A percentile compares a stretch with the other conserved stretches of the same genome.
phyloP scores from a whole-genome alignment of 2,888 invertebrate species.

The Xylophagus ater region DNA sequence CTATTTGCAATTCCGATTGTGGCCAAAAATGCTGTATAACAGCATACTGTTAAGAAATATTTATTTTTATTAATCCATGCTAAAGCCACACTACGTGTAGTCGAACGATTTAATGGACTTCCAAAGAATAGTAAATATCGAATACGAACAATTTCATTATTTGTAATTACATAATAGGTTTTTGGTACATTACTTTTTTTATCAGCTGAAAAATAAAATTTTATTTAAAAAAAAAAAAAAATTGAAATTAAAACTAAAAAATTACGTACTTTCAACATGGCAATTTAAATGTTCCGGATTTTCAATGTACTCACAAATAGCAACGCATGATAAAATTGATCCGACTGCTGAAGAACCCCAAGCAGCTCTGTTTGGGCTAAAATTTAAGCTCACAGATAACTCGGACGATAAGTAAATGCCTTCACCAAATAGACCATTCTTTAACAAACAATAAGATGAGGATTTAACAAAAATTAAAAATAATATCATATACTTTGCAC shows the following conservation, averaged over 20 bases:
- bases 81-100: slow-evolving; percentile 12
- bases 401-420: slow-evolving; percentile 68
- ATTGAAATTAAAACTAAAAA: background rate
- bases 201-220: slow-evolving; percentile 22
- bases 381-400: slow-evolving; percentile 56
- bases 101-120: slow-evolving; percentile 19
- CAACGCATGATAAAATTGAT: slow-evolving; percentile 62
- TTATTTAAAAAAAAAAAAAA: slow-evolving; percentile 9
- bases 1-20: slow-evolving; percentile 54
- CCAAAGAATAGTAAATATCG: slow-evolving; percentile 66
- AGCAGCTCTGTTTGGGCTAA: slow-evolving; percentile 60
- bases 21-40: slow-evolving; percentile 51
- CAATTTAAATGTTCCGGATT: slow-evolving; percentile 52
- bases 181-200: slow-evolving; percentile 42
- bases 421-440: slow-evolving; percentile 56
- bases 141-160: slow-evolving; percentile 62
- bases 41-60: slow-evolving; percentile 48
- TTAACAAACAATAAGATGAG: slow-evolving; percentile 10
- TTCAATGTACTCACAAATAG: slow-evolving; percentile 69
- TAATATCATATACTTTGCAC: slow-evolving; percentile 43
- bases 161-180: slow-evolving; percentile 64
- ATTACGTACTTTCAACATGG: slow-evolving; percentile 32
- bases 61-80: slow-evolving; percentile 52
- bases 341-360: slow-evolving; percentile 70
- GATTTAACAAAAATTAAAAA: background rate